These are phyloP conservation scores for Ommatoiulus sabulosus DNA, from an alignment of 2,888 invertebrate species.

Conservation along the genomic window DNA sequence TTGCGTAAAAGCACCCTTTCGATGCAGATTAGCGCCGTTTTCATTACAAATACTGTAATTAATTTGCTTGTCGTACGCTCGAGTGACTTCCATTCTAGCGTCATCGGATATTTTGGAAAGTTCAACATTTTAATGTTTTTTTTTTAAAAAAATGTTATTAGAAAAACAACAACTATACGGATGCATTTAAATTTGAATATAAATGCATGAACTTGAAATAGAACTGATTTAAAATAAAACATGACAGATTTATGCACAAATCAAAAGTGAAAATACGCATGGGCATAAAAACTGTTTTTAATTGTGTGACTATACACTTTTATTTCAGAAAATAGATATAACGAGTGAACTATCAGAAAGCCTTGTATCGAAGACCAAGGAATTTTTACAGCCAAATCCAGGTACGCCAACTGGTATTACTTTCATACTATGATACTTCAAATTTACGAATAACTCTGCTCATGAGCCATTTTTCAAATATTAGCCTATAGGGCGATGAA, in stretches of 20 bases:
- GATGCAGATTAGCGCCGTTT: no score
- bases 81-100: neutral
- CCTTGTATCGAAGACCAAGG: constrained; percentile 95
- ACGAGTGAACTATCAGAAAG: constrained; percentile 97
- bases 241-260: no score
- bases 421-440: neutral
- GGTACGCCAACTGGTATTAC: constrained; percentile 68
- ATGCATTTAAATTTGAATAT: no score
- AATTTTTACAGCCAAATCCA: constrained; percentile 99
- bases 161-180: neutral
- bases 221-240: no score
- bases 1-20: no score
- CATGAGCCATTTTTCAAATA: no score
- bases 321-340: constrained; percentile 92
- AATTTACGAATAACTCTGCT: neutral
- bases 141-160: neutral
- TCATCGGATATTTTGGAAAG: no score
- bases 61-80: neutral
- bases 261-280: no score
- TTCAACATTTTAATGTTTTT: no score
- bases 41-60: neutral
- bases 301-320: neutral
- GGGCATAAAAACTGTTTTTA: no score
- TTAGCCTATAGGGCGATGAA: constrained; percentile 71
- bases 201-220: no score